phyloP scores from a whole-genome alignment of 2,888 invertebrate species.

The Deroplatys truncata region DNA sequence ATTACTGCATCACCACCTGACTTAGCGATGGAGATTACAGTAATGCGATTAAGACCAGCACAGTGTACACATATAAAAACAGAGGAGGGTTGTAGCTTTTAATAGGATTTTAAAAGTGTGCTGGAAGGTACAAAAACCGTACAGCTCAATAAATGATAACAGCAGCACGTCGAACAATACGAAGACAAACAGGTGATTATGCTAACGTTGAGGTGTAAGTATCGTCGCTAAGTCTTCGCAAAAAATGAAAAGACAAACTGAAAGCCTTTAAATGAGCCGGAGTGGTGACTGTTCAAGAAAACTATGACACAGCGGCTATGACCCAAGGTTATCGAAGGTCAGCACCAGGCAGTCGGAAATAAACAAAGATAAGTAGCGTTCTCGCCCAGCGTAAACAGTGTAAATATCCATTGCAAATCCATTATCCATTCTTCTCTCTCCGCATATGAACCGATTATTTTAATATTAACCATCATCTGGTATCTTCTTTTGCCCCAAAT shows the following conservation, averaged over 20 bases:
- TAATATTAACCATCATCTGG: no score
- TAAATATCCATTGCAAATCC: no score
- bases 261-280: no score
- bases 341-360: no score
- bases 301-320: no score
- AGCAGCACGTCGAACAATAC: background rate
- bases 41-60: background rate
- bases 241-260: background rate
- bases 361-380: no score
- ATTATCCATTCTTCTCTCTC: no score
- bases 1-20: background rate
- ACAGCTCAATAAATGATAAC: background rate
- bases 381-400: no score
- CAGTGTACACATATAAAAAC: background rate
- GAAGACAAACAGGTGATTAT: background rate
- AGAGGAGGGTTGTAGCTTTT: background rate
- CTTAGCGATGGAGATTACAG: background rate
- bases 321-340: no score
- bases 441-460: no score
- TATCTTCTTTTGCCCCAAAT: no score
- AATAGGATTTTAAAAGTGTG: background rate
- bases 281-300: no score
- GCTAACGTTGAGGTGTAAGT: background rate
- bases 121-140: background rate
- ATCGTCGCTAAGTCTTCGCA: background rate